Percentiles rank a stretch among this genome's conserved stretches.
These are phyloP conservation scores for Threskiornis aethiopicus DNA, from an alignment of 2,797 vertebrate species.

Conservation along the genomic window DNA sequence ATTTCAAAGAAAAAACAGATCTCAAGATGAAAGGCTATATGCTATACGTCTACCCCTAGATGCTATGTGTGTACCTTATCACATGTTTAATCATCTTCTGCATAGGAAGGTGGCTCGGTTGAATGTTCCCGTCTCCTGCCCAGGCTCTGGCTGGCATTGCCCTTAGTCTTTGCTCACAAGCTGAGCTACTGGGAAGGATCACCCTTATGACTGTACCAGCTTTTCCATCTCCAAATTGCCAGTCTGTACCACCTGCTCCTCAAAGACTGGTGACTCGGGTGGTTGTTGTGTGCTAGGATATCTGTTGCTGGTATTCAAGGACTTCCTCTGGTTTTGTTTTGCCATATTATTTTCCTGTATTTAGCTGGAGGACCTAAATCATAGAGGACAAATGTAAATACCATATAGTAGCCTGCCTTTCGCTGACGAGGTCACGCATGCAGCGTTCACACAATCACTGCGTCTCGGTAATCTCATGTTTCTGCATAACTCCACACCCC, in stretches of 20 bases:
- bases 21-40: not conserved
- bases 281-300: not conserved
- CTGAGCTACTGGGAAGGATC: not conserved
- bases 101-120: fast-evolving
- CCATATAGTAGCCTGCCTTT: not conserved
- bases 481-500: not conserved
- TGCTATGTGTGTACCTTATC: fast-evolving
- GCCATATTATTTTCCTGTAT: not conserved
- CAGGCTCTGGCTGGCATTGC: not conserved
- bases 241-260: not conserved
- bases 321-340: not conserved
- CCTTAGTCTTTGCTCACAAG: not conserved
- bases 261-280: fast-evolving
- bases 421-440: fast-evolving
- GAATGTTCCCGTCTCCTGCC: not conserved
- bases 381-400: not conserved
- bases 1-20: not conserved
- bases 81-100: not conserved
- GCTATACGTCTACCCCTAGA: fast-evolving
- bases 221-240: not conserved
- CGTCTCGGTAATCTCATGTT: not conserved
- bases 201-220: not conserved
- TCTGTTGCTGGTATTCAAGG: not conserved
- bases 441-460: not conserved
- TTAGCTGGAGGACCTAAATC: not conserved